phyloP scores from a whole-genome alignment of 1,140 invertebrate species.

The Drosophila kikkawai region DNA sequence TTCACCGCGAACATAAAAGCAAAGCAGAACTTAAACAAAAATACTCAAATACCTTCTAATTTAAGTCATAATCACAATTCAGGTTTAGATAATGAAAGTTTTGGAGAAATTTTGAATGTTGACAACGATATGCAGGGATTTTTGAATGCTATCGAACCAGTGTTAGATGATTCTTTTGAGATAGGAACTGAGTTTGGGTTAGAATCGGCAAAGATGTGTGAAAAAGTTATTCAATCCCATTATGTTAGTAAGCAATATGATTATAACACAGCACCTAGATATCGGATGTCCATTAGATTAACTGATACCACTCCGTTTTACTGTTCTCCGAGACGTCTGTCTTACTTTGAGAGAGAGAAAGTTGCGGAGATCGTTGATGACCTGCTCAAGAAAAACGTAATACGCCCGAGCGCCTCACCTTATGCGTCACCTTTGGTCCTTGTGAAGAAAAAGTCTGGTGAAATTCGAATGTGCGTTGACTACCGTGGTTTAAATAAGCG shows the following conservation, averaged over 20 bases:
- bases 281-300: conserved; percentile 1
- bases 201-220: neutral
- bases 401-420: neutral
- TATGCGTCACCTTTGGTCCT: conserved; percentile 1
- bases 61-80: neutral
- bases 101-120: neutral
- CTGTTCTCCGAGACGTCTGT: too few species aligned
- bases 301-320: neutral
- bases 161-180: neutral
- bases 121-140: neutral
- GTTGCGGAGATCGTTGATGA: neutral
- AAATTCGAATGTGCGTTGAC: neutral
- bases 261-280: neutral
- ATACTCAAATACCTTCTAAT: neutral
- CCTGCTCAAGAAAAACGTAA: neutral
- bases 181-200: neutral
- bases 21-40: neutral
- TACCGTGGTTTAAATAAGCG: too few species aligned
- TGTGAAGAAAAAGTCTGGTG: conserved; percentile 2
- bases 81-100: neutral
- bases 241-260: conserved; percentile 1
- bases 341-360: too few species aligned
- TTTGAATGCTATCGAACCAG: neutral
- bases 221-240: neutral
- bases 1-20: neutral